Evolutionary conservation across 2,888 invertebrate species (phyloP), one percentile per base, ranked within the genome.

Genomic region (Rotaria magnacalcarata): DNA sequence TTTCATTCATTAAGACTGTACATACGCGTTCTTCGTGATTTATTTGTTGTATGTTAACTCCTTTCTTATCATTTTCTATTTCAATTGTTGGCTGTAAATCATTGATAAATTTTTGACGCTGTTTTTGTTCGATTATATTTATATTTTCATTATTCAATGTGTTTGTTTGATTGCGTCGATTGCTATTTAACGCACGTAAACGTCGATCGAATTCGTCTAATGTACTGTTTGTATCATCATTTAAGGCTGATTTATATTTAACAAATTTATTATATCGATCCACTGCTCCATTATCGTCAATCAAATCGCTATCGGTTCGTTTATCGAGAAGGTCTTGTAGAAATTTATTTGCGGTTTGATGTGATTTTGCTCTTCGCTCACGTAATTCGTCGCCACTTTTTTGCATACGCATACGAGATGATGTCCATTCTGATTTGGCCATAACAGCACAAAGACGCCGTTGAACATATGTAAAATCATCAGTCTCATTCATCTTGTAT

Each of bases 361-460:
- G 43, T 47, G 80, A 47, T 47, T 80, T 80, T 4, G 80, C 24
- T 24, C 80, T 47, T 47, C 80, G 80, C 24, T 80, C 47, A 47
- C 80, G 80, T 80, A 80, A n/a, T 80, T 80, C 47, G 24, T 80
- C 80, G 47, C 47, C 80, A 43, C 47, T 43, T 67, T 67, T 67
- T n/a, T 47, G 43, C 80, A 80, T 80, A n/a, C 80, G 80, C 80
- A 80, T 80, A 47, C 80, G 80, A 19, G 80, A 80, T 24, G 80
- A 47, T 80, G 80, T 80, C 80, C 80, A 80, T 47, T 80, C 80
- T 1, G 80, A 80, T 80, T 80, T 80, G 0, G 80, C 80, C 34
- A 80, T 80, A 24, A 80, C 80, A 11, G 43, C 80, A n/a, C 80
- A 80, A 47, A 80, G 47, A 80, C 80, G 80, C n/a, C 80, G 80